Evolutionary conservation across 35 echinoderm and acorn worm genomes (phyloP).

Genomic region (Hemicentrotus pulcherrimus): DNA sequence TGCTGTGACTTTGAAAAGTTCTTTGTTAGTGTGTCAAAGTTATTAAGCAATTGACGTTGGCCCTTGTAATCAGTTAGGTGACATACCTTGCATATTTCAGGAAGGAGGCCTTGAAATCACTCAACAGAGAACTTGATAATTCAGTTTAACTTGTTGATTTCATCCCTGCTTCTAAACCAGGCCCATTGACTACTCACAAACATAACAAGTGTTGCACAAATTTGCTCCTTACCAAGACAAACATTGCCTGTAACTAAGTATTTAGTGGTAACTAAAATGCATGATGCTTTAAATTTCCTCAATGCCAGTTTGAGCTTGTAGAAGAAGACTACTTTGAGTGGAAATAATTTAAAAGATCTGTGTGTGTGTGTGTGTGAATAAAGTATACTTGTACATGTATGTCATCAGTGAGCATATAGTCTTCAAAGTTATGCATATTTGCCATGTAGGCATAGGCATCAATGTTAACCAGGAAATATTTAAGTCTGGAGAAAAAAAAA

Average conservation of each 20-base stretch:
- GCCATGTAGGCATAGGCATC: too few relatives aligned
- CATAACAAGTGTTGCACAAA: slow-evolving; percentile 18
- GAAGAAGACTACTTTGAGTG: too few relatives aligned
- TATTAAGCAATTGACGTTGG: slow-evolving; percentile 18
- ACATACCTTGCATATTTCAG: background rate
- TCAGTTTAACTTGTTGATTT: slow-evolving; percentile 6
- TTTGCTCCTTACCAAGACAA: slow-evolving; percentile 9
- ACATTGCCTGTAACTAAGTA: slow-evolving; percentile 1
- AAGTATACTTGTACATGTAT: too few relatives aligned
- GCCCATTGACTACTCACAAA: background rate
- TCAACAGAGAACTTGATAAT: background rate
- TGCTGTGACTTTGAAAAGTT: background rate
- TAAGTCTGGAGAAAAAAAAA: too few relatives aligned
- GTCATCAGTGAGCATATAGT: too few relatives aligned
- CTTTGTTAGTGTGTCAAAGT: background rate
- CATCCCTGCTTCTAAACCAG: background rate
- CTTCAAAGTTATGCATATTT: too few relatives aligned
- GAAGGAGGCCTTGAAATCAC: background rate
- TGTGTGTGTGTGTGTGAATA: too few relatives aligned
- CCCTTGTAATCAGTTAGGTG: background rate
- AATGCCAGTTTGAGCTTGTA: background rate
- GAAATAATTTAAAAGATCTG: too few relatives aligned
- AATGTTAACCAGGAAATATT: too few relatives aligned
- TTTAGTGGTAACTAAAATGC: background rate
- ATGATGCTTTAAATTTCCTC: background rate